Evolutionary conservation across 2,797 vertebrate genomes (phyloP).

Genomic region (Parauchenoglanis punctatus): DNA sequence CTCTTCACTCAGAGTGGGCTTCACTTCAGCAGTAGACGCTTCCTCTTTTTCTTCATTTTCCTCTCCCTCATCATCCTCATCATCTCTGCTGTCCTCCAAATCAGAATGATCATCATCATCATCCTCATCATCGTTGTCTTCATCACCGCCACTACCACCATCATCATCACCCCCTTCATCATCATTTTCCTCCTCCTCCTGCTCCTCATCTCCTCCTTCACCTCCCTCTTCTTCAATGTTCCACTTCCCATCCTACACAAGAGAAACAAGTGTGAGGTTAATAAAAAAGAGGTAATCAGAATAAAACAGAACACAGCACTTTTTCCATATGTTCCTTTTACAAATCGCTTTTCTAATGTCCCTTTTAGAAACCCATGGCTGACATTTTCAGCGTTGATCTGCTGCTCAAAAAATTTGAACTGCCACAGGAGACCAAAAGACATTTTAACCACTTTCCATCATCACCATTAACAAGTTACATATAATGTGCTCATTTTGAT

Average conservation of each 20-base stretch:
- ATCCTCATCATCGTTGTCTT: constrained; percentile 24
- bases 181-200: constrained; percentile 37
- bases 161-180: constrained; percentile 46
- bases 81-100: constrained; percentile 71
- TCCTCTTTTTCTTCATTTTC: constrained; percentile 27
- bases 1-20: constrained; percentile 55
- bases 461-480: neutral
- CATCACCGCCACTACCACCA: constrained; percentile 31
- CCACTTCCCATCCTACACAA: constrained; percentile 85
- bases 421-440: neutral
- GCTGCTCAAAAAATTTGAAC: neutral
- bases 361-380: neutral
- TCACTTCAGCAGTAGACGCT: constrained; percentile 1
- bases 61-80: constrained; percentile 63
- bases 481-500: neutral
- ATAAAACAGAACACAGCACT: neutral
- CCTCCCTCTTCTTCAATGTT: constrained; percentile 64
- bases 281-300: neutral
- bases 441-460: neutral
- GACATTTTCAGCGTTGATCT: neutral
- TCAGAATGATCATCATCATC: constrained; percentile 70
- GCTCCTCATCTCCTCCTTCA: constrained; percentile 41
- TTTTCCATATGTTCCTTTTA: too few species aligned
- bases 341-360: neutral
- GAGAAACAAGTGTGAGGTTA: neutral